These are phyloP conservation scores for Alca torda DNA, from an alignment of 2,797 vertebrate species.

Conservation along the genomic window DNA sequence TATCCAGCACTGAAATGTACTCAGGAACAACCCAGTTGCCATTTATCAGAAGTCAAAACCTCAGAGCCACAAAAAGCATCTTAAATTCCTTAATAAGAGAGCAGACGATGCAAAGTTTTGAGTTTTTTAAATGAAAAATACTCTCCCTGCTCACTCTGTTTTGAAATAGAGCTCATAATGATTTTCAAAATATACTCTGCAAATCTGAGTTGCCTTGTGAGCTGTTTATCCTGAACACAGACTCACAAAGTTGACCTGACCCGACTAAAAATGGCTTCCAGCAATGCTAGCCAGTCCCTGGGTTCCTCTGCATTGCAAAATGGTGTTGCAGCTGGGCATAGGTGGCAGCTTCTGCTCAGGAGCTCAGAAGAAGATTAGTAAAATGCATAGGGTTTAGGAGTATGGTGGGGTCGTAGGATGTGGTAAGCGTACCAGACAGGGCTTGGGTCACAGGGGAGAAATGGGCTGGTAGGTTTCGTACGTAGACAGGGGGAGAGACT, in stretches of 20 bases:
- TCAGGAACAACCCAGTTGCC: not conserved
- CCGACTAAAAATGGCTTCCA: not conserved
- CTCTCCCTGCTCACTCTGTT: not conserved
- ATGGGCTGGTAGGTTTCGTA: not conserved
- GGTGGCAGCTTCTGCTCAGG: not conserved
- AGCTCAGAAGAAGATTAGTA: not conserved
- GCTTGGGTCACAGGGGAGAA: not conserved
- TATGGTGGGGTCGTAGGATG: not conserved
- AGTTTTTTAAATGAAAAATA: not conserved
- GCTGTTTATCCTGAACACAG: not conserved
- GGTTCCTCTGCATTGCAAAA: not conserved
- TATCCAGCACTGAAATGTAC: not conserved
- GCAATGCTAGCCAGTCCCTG: not conserved
- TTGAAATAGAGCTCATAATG: not conserved
- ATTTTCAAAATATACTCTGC: not conserved
- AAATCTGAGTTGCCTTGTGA: not conserved
- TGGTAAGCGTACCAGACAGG: not conserved
- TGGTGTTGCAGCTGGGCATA: not conserved
- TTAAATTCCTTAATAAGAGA: not conserved
- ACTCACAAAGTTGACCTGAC: not conserved
- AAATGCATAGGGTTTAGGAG: not conserved
- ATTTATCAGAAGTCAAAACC: not conserved
- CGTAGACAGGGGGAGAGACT: not conserved
- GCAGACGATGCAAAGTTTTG: not conserved
- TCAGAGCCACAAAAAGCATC: not conserved